phyloP scores from a whole-genome alignment of 2,888 invertebrate genomes.

The Heteromyza rotundicornis region DNA sequence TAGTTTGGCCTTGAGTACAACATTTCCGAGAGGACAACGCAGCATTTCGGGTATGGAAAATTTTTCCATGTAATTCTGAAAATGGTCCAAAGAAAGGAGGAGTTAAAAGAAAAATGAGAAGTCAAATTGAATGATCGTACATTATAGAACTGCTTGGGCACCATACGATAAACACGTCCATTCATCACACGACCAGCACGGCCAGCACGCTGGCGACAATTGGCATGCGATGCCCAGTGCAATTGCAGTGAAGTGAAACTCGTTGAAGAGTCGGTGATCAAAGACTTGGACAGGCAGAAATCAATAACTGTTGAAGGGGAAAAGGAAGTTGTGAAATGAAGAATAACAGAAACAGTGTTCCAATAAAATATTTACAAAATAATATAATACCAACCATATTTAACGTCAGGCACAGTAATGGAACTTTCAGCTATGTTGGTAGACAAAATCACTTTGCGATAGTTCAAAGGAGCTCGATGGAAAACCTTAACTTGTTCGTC shows the following conservation, averaged over 20 bases:
- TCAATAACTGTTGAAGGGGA: slow-evolving; percentile 75
- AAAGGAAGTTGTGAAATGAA: not conserved
- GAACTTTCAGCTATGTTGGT: slow-evolving; percentile 95
- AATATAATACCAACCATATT: slow-evolving; percentile 64
- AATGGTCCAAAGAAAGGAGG: slow-evolving; percentile 15
- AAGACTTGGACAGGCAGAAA: slow-evolving; percentile 87
- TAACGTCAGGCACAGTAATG: slow-evolving; percentile 86
- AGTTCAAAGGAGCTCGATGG: slow-evolving; percentile 46
- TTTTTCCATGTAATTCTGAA: slow-evolving; percentile 64
- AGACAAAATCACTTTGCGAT: slow-evolving; percentile 83
- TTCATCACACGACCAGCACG: slow-evolving; percentile 87
- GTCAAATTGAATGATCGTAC: slow-evolving; percentile 50
- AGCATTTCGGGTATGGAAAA: slow-evolving; percentile 77
- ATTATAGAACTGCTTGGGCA: slow-evolving; percentile 71
- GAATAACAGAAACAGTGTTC: not conserved
- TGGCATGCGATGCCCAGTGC: slow-evolving; percentile 88
- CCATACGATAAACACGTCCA: slow-evolving; percentile 85
- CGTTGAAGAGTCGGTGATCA: slow-evolving; percentile 76
- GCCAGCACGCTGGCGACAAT: slow-evolving; percentile 88
- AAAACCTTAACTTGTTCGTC: slow-evolving; percentile 76
- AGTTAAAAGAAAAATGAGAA: too few relatives aligned
- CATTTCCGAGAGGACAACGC: slow-evolving; percentile 79
- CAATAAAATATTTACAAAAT: not conserved
- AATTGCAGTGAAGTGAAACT: slow-evolving; percentile 73
- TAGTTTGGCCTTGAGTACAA: slow-evolving; percentile 82